Percentiles rank a stretch among this genome's conserved stretches.
Evolutionary conservation across 2,797 vertebrate genomes (phyloP).

Genomic region (Liasis olivaceus): DNA sequence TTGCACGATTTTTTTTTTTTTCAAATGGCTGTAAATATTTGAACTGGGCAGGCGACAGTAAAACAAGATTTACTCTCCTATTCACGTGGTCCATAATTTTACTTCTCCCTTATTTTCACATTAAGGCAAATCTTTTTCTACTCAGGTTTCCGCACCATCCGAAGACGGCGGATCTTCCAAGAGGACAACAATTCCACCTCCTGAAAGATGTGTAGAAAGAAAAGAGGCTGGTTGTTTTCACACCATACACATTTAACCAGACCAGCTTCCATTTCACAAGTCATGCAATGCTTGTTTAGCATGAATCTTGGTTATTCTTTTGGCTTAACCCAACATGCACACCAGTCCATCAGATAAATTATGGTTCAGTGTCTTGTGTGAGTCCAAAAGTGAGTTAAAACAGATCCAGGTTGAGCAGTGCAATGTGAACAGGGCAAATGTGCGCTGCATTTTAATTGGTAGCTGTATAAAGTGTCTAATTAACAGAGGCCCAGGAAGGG

Average conservation of each 20-base stretch:
- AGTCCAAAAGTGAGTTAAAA: too few species aligned
- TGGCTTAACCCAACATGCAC: too few species aligned
- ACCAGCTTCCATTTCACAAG: background rate
- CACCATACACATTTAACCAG: background rate
- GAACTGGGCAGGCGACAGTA: background rate
- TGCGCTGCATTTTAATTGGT: background rate
- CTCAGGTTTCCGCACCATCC: background rate
- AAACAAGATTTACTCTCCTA: background rate
- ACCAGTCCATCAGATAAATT: too few species aligned
- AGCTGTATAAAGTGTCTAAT: too few species aligned
- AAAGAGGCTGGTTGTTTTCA: background rate
- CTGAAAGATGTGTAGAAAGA: background rate
- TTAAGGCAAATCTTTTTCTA: background rate
- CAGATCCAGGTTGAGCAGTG: too few species aligned
- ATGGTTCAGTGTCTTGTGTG: too few species aligned
- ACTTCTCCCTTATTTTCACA: background rate
- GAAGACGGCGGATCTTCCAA: background rate
- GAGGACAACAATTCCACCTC: background rate
- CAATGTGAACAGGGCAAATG: background rate
- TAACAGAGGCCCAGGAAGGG: background rate
- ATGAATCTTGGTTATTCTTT: too few species aligned
- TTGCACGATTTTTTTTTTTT: too few species aligned
- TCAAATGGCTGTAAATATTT: background rate
- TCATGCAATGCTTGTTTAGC: background rate
- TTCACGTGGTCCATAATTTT: background rate